A percentile compares a stretch with the other conserved stretches of the same genome.
These are phyloP conservation scores for Branchipolynoe longqiensis DNA, from an alignment of 2,888 invertebrate genomes.

Conservation along the genomic window DNA sequence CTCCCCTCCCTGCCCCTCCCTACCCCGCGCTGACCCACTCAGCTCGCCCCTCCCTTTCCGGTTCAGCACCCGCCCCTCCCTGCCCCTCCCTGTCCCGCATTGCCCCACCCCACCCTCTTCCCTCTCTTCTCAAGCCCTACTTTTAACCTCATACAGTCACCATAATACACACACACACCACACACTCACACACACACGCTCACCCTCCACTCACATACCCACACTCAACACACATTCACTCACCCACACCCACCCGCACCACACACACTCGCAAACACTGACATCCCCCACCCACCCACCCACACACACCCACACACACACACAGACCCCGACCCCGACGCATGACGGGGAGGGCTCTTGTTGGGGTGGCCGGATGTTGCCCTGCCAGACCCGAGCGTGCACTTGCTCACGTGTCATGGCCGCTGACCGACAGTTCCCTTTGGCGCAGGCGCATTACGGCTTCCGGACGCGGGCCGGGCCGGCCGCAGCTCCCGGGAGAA, in stretches of 20 bases:
- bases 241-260: background rate
- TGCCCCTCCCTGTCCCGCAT: background rate
- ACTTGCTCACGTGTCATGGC: conserved; percentile 44
- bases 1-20: background rate
- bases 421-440: conserved; percentile 23
- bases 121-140: background rate
- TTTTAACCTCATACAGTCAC: too few relatives aligned
- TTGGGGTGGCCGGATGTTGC: conserved; percentile 2
- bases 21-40: background rate
- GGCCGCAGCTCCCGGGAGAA: background rate
- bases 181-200: background rate
- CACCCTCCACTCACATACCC: background rate
- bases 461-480: conserved; percentile 20
- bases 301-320: background rate
- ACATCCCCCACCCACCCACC: background rate
- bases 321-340: background rate
- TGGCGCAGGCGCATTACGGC: conserved; percentile 3
- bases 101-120: background rate
- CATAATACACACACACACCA: background rate
- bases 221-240: background rate
- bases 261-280: background rate
- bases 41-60: background rate
- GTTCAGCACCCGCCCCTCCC: background rate
- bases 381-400: conserved; percentile 5
- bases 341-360: background rate